A percentile compares a stretch with the other conserved stretches of the same genome.
Conservation (phyloP, 2,888 invertebrate species). For the Lithophane semibrunnea region DNA sequence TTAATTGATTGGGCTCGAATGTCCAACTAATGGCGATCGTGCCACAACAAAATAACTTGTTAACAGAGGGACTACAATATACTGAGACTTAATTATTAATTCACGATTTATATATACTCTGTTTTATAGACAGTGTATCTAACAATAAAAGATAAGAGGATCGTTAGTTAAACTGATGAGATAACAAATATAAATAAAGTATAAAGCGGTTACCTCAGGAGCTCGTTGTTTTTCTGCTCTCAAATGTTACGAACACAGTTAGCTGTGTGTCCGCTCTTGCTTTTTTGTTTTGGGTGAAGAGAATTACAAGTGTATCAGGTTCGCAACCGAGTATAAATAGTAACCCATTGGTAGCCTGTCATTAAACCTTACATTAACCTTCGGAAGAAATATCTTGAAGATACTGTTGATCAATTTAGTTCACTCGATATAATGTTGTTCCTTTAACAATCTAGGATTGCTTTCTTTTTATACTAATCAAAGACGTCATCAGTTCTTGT, state of each 20-base stretch:
- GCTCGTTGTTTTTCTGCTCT: slow-evolving; percentile 59
- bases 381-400: slow-evolving; percentile 28
- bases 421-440: slow-evolving; percentile 20
- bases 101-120: slow-evolving; percentile 71
- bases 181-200: slow-evolving; percentile 60
- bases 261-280: slow-evolving; percentile 38
- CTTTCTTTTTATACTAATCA: slow-evolving; percentile 25
- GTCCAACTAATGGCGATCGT: slow-evolving; percentile 78
- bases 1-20: slow-evolving; percentile 77
- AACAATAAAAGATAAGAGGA: slow-evolving; percentile 63
- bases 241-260: slow-evolving; percentile 56
- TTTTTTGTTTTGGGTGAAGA: slow-evolving; percentile 53
- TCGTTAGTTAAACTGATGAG: slow-evolving; percentile 56
- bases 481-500: slow-evolving; percentile 41
- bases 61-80: slow-evolving; percentile 71
- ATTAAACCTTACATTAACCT: slow-evolving; percentile 41
- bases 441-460: slow-evolving; percentile 16
- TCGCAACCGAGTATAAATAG: slow-evolving; percentile 60
- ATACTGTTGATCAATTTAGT: slow-evolving; percentile 37
- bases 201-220: slow-evolving; percentile 50
- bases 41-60: slow-evolving; percentile 78
- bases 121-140: slow-evolving; percentile 57
- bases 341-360: slow-evolving; percentile 39
- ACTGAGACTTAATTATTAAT: slow-evolving; percentile 74
- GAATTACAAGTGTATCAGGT: slow-evolving; percentile 61